phyloP scores from a whole-genome alignment of 2,113 vertebrate genomes.

The Mus pahari region DNA sequence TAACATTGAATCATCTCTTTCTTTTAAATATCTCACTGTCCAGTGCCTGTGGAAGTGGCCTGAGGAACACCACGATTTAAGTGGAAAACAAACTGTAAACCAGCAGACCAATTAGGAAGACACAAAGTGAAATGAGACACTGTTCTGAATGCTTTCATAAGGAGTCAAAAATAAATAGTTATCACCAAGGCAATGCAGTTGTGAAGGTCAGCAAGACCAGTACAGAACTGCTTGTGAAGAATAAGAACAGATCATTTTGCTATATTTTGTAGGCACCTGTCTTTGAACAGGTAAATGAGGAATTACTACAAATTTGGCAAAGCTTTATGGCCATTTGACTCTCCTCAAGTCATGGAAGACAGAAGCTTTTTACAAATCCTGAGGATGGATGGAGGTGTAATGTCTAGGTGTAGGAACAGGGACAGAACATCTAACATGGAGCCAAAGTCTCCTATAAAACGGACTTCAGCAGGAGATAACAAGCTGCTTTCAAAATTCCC shows the following conservation, averaged over 20 bases:
- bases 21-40: neutral
- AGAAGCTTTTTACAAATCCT: neutral
- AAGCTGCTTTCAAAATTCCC: neutral
- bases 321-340: neutral
- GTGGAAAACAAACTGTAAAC: neutral
- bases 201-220: neutral
- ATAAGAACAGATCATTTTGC: neutral
- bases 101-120: neutral
- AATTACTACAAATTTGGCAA: neutral
- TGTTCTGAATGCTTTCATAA: neutral
- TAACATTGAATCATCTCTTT: neutral
- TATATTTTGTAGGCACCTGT: neutral
- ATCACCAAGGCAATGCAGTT: neutral
- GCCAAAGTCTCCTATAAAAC: neutral
- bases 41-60: neutral
- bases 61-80: neutral
- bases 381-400: neutral
- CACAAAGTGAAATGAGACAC: neutral
- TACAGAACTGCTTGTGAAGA: neutral
- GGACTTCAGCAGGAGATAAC: neutral
- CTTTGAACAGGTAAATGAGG: neutral
- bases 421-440: neutral
- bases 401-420: too few relatives aligned
- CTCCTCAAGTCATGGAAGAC: neutral
- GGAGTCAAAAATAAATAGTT: slow-evolving; percentile 29